Evolutionary conservation across 64 coral and sea anemone genomes (phyloP), one percentile per base, ranked within the genome.

Genomic region (Stichodactyla mertensii): DNA sequence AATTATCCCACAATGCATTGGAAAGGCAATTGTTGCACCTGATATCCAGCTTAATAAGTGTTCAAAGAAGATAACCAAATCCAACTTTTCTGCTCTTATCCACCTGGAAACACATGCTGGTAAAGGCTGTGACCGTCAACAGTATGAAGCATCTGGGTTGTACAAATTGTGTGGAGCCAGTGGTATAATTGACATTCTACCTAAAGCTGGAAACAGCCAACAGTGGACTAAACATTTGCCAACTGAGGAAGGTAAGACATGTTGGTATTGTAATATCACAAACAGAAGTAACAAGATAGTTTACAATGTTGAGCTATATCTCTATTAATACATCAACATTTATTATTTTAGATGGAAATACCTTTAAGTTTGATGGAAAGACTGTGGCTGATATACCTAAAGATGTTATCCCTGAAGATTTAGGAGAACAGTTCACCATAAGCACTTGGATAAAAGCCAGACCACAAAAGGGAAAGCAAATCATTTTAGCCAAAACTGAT

Each of bases 61-160:
- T n/a, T 70, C 89, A 14, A 77, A 82, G 84, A 95, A 92, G 53
- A 52, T 58, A 16, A 54, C 78, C 20, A 78, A 88, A 18, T 90
- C 93, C 6, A 87, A 94, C 2, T 95, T 95, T 18, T 90, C 88
- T 55, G 93, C 97, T 0, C 52, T 71, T 27, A 87, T 99, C 69
- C 26, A 64, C 4, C 27, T 99, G 64, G 83, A 93, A 10, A 95
- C 88, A 6, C 51, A 87, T 0, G 82, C 88, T 24, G 90, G 88
- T 10, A 95, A 83, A 77, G 93, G 93, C 36, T 99, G 97, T 86
- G 97, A 99, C 86, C 85, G 97, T 0, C 89, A 99, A 14, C 71
- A 80, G 6, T 99, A 92, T 59, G 91, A 93, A 28, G 93, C 93
- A 10, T 99, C 97, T 57, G 93, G 91, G 52, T 16, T 86, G 16